Evolutionary conservation across 1,140 invertebrate species (phyloP).

Genomic region (Drosophila hydei): DNA sequence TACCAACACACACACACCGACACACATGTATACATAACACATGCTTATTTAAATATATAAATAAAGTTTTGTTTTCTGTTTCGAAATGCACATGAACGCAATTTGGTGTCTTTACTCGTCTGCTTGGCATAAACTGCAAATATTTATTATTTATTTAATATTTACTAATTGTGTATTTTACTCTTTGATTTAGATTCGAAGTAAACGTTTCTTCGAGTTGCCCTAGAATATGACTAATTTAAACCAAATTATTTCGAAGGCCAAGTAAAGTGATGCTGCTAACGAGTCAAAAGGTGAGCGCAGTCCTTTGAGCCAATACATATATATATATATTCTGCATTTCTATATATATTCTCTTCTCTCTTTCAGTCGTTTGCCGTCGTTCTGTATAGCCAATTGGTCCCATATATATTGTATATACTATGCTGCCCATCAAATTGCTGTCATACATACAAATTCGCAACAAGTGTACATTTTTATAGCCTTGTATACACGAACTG

Average conservation of each 20-base stretch:
- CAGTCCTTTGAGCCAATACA: neutral
- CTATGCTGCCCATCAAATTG: slow-evolving; percentile 58
- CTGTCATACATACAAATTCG: slow-evolving; percentile 63
- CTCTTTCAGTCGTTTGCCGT: slow-evolving; percentile 55
- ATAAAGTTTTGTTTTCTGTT: slow-evolving; percentile 82
- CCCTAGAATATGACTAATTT: slow-evolving; percentile 18
- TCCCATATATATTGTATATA: slow-evolving; percentile 45
- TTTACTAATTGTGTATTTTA: neutral
- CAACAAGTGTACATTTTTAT: slow-evolving; percentile 65
- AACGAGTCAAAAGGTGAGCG: slow-evolving; percentile 47
- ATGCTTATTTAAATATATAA: slow-evolving; percentile 58
- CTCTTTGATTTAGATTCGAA: slow-evolving; percentile 36
- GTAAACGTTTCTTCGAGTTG: slow-evolving; percentile 46
- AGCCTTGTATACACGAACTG: slow-evolving; percentile 24
- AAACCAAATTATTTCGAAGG: slow-evolving; percentile 12
- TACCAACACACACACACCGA: slow-evolving; percentile 16
- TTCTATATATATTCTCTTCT: neutral
- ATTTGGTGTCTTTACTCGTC: slow-evolving; percentile 6
- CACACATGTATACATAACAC: too few species aligned
- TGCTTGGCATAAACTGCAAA: slow-evolving; percentile 1
- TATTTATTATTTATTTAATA: too few species aligned
- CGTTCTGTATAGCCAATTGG: slow-evolving; percentile 46
- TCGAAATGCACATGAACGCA: slow-evolving; percentile 58
- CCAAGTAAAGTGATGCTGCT: slow-evolving; percentile 30
- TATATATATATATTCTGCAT: neutral